Base-by-base conservation (phyloP, 1,140 invertebrate species). In the Tyrophagus putrescentiae region DNA sequence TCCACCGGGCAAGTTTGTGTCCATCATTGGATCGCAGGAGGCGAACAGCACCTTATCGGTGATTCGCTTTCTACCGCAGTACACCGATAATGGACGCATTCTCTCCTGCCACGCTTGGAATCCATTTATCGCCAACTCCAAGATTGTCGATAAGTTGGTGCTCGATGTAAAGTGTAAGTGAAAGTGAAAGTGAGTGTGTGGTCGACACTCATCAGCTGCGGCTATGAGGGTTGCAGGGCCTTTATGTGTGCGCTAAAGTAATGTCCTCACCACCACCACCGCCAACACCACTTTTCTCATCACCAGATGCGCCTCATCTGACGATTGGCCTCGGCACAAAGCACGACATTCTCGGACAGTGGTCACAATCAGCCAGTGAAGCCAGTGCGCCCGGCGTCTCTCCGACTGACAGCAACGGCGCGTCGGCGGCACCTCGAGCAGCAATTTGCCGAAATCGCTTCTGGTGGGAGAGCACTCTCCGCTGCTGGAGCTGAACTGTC, bases 151-250 rank as follows among this genome's bases (percentile, higher is more conserved):
- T 70, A 81, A 81, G 58, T 89, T 85, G 84, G 80, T 78, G 63
- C 73, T 91, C 52, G 81, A 86, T 72, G 84, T 91, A 71, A 83
- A 87, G 70, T 89, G 87, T 90, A 77, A 80, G 82, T 77, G 27
- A 28, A 16, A 39, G n/a, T n/a, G n/a, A n/a, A n/a, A n/a, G n/a
- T n/a, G n/a, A n/a, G n/a, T n/a, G n/a, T n/a, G n/a, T n/a, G n/a
- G n/a, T n/a, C n/a, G n/a, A n/a, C n/a, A n/a, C n/a, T n/a, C n/a
- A n/a, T n/a, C n/a, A n/a, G n/a, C n/a, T n/a, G n/a, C n/a, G n/a
- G n/a, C n/a, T n/a, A n/a, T n/a, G n/a, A n/a, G n/a, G n/a, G n/a
- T n/a, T n/a, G n/a, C n/a, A n/a, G n/a, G n/a, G n/a, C n/a, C n/a
- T n/a, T n/a, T n/a, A n/a, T n/a, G n/a, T n/a, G n/a, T n/a, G n/a